Percentiles rank a stretch among this genome's conserved stretches.
Conservation (phyloP, 2,888 invertebrate species). For the Chymomyza caudatula region DNA sequence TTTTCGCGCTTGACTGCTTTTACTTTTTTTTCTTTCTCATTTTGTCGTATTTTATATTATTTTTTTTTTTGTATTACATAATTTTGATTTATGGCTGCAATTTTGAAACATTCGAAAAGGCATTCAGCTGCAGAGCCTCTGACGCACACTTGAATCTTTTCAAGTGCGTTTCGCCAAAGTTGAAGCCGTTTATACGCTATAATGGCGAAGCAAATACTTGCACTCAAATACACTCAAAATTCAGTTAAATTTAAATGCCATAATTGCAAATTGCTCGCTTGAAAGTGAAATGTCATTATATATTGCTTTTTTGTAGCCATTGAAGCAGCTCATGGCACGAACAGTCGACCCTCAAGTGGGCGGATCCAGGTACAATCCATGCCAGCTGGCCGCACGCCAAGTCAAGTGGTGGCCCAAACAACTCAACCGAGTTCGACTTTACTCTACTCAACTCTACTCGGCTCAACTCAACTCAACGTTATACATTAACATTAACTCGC, state of each 20-base stretch:
- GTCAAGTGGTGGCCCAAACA: constrained; percentile 38
- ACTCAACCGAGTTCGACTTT: constrained; percentile 44
- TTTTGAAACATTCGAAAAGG: neutral
- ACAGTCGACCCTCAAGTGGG: constrained; percentile 49
- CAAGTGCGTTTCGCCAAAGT: constrained; percentile 55
- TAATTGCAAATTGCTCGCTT: constrained; percentile 56
- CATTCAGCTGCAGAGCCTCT: constrained; percentile 1
- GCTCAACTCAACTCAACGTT: neutral
- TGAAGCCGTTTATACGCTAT: constrained; percentile 64
- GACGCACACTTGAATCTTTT: constrained; percentile 57
- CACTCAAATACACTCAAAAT: neutral
- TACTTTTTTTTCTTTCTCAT: constrained; percentile 29
- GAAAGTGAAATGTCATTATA: constrained; percentile 57
- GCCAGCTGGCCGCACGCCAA: constrained; percentile 43
- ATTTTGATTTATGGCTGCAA: constrained; percentile 55
- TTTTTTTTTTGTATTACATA: constrained; percentile 13
- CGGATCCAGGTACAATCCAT: constrained; percentile 32
- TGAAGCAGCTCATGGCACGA: constrained; percentile 45
- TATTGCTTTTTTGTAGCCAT: constrained; percentile 67
- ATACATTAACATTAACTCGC: neutral
- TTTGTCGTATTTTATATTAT: constrained; percentile 9
- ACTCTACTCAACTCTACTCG: neutral
- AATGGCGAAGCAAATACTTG: constrained; percentile 33
- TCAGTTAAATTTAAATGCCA: neutral
- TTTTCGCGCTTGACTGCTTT: constrained; percentile 65